These are phyloP conservation scores for Scaptomyza graminum DNA, from an alignment of 1,140 invertebrate species.

Conservation along the genomic window DNA sequence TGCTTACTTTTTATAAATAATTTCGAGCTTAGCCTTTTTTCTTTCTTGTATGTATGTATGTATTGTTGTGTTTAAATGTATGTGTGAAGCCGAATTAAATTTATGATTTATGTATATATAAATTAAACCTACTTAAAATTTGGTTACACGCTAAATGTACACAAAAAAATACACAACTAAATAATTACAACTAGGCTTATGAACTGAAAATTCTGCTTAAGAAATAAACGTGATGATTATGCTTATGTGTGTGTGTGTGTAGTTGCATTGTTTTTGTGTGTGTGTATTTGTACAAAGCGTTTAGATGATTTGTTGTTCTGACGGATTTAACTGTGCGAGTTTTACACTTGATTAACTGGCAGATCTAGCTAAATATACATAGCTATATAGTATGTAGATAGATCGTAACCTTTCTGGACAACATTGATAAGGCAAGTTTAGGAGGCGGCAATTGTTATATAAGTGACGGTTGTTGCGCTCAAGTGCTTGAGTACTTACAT, in stretches of 20 bases:
- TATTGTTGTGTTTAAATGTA: constrained; percentile 21
- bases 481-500: constrained; percentile 33
- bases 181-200: constrained; percentile 68
- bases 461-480: constrained; percentile 61
- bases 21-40: constrained; percentile 77
- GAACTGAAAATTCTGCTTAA: constrained; percentile 59
- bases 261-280: background rate
- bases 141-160: constrained; percentile 78
- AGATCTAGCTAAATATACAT: constrained; percentile 1
- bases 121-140: constrained; percentile 76
- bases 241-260: constrained; percentile 39
- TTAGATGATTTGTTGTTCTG: constrained; percentile 48
- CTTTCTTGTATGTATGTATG: constrained; percentile 43
- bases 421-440: constrained; percentile 70
- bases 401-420: constrained; percentile 27
- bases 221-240: constrained; percentile 53
- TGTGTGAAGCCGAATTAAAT: constrained; percentile 57
- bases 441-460: constrained; percentile 61
- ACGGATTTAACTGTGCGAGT: constrained; percentile 66
- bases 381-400: too few species aligned
- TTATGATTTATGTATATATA: constrained; percentile 47
- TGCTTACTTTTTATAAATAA: constrained; percentile 63
- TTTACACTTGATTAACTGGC: constrained; percentile 17
- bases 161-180: constrained; percentile 73
- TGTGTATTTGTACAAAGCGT: constrained; percentile 50